Conservation (phyloP, 2,797 vertebrate genomes). For the Gorsachius magnificus region DNA sequence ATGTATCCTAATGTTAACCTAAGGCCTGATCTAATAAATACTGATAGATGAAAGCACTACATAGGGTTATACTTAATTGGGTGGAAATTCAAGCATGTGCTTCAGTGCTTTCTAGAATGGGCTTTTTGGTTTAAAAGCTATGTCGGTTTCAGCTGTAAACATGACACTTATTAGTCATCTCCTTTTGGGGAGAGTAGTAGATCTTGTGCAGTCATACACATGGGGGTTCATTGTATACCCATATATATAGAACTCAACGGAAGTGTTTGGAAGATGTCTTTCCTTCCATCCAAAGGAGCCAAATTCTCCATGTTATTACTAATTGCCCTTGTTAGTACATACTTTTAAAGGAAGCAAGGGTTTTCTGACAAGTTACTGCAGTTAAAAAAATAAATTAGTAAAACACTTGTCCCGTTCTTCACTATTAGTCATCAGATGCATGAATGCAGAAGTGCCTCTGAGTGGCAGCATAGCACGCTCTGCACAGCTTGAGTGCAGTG, state of each 20-base stretch:
- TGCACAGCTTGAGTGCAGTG: background rate
- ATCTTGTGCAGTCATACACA: background rate
- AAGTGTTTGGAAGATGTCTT: background rate
- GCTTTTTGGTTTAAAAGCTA: background rate
- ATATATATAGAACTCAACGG: background rate
- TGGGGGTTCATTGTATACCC: background rate
- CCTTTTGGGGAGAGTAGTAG: background rate
- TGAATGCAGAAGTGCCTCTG: background rate
- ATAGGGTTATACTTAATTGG: background rate
- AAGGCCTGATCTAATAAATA: background rate
- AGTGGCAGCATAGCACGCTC: background rate
- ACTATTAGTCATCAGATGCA: background rate
- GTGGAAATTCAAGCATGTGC: background rate
- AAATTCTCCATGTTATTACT: background rate
- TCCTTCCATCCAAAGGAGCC: background rate
- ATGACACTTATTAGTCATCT: background rate
- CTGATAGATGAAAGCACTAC: background rate
- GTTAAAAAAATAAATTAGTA: background rate
- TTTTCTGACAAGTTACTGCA: background rate
- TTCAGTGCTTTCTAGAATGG: background rate
- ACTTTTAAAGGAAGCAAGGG: background rate
- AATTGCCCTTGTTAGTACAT: background rate
- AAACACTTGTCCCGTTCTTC: background rate
- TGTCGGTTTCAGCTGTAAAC: background rate
- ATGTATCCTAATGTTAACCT: background rate